Conservation (phyloP, 1,140 invertebrate species). For the Ectropis grisescens region DNA sequence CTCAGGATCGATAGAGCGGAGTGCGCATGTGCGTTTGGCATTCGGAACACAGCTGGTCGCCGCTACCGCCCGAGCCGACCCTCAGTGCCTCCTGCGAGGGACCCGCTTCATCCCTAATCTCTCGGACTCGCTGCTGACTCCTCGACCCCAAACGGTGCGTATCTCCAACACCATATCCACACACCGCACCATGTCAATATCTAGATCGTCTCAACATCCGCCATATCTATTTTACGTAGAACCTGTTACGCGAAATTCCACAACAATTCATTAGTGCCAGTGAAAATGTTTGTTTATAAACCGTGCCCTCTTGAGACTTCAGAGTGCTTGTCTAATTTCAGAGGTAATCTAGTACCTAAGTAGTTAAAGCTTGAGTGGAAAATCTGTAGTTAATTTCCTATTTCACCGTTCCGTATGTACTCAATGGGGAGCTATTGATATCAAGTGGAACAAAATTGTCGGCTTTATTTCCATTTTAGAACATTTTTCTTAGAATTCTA, state of each 20-base stretch:
- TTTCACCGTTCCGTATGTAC: too few species aligned
- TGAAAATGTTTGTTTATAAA: constrained; percentile 28
- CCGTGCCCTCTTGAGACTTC: background rate
- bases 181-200: too few species aligned
- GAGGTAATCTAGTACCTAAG: too few species aligned
- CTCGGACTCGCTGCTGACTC: constrained; percentile 37
- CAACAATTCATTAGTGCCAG: constrained; percentile 31
- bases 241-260: constrained; percentile 40
- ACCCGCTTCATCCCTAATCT: constrained; percentile 33
- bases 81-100: constrained; percentile 28
- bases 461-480: too few species aligned
- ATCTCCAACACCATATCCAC: constrained; percentile 10
- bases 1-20: constrained; percentile 54
- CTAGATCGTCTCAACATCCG: constrained; percentile 2
- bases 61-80: constrained; percentile 29
- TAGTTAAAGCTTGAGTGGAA: too few species aligned
- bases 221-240: constrained; percentile 19
- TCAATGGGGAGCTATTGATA: too few species aligned
- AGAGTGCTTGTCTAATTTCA: too few species aligned
- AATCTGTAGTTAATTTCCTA: too few species aligned
- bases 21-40: constrained; percentile 52
- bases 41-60: constrained; percentile 37
- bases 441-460: too few species aligned
- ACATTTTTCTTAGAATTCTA: too few species aligned
- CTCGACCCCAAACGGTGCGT: constrained; percentile 54